Base-by-base conservation (phyloP, 2,113 vertebrate genomes). In the Gasterosteus aculeatus region DNA sequence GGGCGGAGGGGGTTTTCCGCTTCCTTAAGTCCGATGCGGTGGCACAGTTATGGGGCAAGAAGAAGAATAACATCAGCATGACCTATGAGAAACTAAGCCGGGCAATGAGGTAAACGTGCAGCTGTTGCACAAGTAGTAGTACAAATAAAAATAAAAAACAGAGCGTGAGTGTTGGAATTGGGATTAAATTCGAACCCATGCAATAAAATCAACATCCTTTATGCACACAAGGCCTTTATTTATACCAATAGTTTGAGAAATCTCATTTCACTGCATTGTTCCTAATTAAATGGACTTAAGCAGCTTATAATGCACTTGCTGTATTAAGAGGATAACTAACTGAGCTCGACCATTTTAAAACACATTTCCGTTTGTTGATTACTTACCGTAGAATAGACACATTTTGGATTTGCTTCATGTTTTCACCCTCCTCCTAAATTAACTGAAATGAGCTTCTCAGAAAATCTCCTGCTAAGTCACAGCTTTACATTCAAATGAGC, bases 21-120 rank as follows among this genome's bases (percentile, higher is more conserved):
- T 99, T 99, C 89, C 93, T 99, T 39, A 99, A 99, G 85, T 99
- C 98, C 0, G 98, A 99, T 82, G 98, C 97, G 0, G 98, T 99
- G 87, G 98, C 98, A 71, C 97, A 99, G 85, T 91, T 99, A 0
- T 99, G 98, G 98, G 98, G 98, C 10, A 98, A 97, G 90, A 99
- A 98, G 94, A 99, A 99, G 65, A 99, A 99, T 86, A 99, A 99
- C 89, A 98, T 95, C 87, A 99, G 96, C 87, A 99, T 99, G 98
- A 99, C 97, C 14, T 99, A 99, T 0, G 98, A 99, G 90, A 99
- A 99, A 82, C 96, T 99, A 73, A 99, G 98, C 87, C 94, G 98
- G 10, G 98, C 98, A 10, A 99, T 99, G 98, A 98, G 98, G 97
- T 99, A 89, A 63, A 10, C 5, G 19, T 54, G 7, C 49, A 64